A percentile compares a stretch with the other conserved stretches of the same genome.
These are phyloP conservation scores for Blastobasis lacticolella DNA, from an alignment of 2,888 invertebrate species.

Conservation along the genomic window DNA sequence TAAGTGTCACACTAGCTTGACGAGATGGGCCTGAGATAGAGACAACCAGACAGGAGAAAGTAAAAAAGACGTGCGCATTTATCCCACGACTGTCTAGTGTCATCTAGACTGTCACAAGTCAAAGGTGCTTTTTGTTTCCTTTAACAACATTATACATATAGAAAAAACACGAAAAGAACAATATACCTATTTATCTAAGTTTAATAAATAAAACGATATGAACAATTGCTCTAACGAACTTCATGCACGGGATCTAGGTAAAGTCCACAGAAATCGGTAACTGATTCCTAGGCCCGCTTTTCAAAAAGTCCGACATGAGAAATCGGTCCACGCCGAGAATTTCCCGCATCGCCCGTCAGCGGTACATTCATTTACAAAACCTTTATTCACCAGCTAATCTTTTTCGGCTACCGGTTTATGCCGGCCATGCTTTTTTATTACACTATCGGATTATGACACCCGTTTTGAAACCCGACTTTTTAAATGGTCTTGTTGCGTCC, in stretches of 20 bases:
- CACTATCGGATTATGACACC: slow-evolving; percentile 34
- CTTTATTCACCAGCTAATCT: slow-evolving; percentile 44
- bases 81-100: not conserved
- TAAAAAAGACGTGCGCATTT: not conserved
- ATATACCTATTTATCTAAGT: too few species aligned
- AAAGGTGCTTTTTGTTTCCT: too few species aligned
- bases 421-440: slow-evolving; percentile 42
- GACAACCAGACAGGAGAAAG: not conserved
- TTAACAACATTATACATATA: too few species aligned
- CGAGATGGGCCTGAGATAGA: slow-evolving; percentile 14
- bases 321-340: too few species aligned
- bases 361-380: slow-evolving; percentile 46
- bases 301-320: too few species aligned
- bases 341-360: slow-evolving; percentile 31
- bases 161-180: too few species aligned
- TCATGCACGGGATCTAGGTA: too few species aligned
- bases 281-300: too few species aligned
- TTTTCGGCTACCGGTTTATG: slow-evolving; percentile 61
- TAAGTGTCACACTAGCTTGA: slow-evolving; percentile 18
- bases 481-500: slow-evolving; percentile 2
- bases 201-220: too few species aligned
- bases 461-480: not conserved
- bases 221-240: too few species aligned
- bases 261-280: too few species aligned
- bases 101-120: not conserved